Percentiles rank a stretch among this genome's conserved stretches.
Conservation (phyloP, 2,113 vertebrate species). For the Arenaria interpres region DNA sequence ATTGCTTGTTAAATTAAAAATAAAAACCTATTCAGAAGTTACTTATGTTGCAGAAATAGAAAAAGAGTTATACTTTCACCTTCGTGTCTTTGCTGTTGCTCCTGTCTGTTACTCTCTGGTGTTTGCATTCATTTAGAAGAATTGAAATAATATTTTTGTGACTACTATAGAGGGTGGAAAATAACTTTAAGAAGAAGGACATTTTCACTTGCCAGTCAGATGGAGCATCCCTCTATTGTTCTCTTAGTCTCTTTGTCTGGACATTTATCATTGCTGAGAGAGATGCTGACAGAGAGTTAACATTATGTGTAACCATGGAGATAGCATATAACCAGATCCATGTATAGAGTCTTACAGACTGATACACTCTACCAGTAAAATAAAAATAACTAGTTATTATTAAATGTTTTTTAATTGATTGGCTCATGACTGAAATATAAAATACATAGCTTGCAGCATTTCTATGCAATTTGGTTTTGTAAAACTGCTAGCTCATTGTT, state of each 20-base stretch:
- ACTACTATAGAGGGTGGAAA: neutral
- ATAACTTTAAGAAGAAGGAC: neutral
- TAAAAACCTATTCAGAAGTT: conserved; percentile 6
- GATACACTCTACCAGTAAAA: neutral
- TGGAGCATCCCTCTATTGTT: neutral
- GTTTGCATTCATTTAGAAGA: neutral
- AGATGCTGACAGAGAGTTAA: neutral
- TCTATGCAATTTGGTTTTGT: neutral
- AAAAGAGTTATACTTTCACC: neutral
- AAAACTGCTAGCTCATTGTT: neutral
- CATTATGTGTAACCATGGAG: neutral
- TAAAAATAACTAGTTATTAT: neutral
- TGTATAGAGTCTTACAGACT: neutral
- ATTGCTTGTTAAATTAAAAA: neutral
- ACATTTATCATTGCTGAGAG: neutral
- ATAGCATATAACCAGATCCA: neutral
- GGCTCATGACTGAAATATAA: neutral
- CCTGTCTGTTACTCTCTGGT: neutral
- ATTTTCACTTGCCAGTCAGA: neutral
- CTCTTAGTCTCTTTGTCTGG: neutral
- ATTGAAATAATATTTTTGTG: neutral
- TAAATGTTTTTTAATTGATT: neutral
- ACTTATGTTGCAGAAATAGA: neutral
- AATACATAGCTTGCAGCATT: neutral
- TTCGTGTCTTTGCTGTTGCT: neutral